A percentile compares a stretch with the other conserved stretches of the same genome.
These are phyloP conservation scores for Tichodroma muraria DNA, from an alignment of 2,113 vertebrate species.

Conservation along the genomic window DNA sequence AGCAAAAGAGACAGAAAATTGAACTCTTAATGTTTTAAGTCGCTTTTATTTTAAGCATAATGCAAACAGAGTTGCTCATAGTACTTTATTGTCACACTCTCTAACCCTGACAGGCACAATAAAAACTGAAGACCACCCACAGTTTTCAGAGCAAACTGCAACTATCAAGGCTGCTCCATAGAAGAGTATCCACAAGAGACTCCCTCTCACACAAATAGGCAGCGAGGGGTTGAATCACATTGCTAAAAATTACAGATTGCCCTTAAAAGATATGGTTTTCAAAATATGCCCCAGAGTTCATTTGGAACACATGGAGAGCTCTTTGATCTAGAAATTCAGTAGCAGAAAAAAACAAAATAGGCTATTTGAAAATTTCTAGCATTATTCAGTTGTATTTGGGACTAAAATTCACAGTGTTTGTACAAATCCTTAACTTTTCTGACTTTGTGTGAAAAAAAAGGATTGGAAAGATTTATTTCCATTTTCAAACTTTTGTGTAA, in stretches of 20 bases:
- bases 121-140: conserved; percentile 1
- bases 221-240: fast-evolving
- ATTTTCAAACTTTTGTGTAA: neutral
- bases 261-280: neutral
- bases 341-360: neutral
- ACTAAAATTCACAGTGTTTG: neutral
- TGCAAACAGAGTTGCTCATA: fast-evolving
- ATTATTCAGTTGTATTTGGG: neutral
- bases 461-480: neutral
- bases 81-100: neutral
- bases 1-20: neutral
- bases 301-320: neutral
- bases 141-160: neutral
- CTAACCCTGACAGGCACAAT: neutral
- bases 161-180: neutral
- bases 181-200: neutral
- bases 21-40: neutral
- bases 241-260: neutral
- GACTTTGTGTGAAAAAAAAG: neutral
- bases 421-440: neutral
- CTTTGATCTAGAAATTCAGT: neutral
- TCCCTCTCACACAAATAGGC: neutral
- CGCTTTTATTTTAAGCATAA: neutral
- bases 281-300: neutral
- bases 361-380: neutral